A percentile compares a stretch with the other conserved stretches of the same genome.
These are phyloP conservation scores for Myopa tessellatipennis DNA, from an alignment of 2,888 invertebrate genomes.

Conservation along the genomic window DNA sequence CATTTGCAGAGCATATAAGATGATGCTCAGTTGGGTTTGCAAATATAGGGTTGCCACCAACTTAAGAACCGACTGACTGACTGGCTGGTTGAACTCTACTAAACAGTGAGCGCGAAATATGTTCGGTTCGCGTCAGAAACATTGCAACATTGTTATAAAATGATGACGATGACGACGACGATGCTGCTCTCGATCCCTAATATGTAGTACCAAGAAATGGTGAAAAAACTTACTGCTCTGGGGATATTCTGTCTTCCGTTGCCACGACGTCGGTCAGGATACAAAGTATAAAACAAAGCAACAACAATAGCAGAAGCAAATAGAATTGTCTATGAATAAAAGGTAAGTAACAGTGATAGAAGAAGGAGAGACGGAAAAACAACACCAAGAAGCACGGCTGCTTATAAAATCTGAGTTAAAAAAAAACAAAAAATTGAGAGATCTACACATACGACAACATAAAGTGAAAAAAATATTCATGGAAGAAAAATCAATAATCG, in stretches of 20 bases:
- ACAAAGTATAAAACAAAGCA: conserved; percentile 32
- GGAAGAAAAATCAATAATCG: conserved; percentile 64
- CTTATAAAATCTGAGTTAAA: neutral
- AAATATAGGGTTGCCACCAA: conserved; percentile 31
- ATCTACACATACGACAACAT: neutral
- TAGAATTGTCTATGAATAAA: neutral
- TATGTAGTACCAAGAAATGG: conserved; percentile 23
- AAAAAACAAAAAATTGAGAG: neutral
- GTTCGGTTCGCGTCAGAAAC: conserved; percentile 28
- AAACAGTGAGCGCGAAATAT: conserved; percentile 18
- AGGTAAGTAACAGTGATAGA: neutral
- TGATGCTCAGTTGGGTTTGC: conserved; percentile 24
- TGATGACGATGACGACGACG: neutral
- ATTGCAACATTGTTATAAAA: conserved; percentile 32
- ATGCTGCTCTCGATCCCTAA: conserved; percentile 11
- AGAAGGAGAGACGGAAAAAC: neutral
- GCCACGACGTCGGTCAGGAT: conserved; percentile 39
- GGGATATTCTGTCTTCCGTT: conserved; percentile 59
- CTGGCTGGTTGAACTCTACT: neutral
- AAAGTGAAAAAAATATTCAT: conserved; percentile 48
- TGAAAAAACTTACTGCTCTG: conserved; percentile 57
- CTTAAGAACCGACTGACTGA: neutral
- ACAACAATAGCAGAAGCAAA: conserved; percentile 14
- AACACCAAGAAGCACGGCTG: neutral
- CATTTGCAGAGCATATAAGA: neutral